These are phyloP conservation scores for Chaetura pelagica DNA, from an alignment of 2,113 vertebrate species.

Conservation along the genomic window DNA sequence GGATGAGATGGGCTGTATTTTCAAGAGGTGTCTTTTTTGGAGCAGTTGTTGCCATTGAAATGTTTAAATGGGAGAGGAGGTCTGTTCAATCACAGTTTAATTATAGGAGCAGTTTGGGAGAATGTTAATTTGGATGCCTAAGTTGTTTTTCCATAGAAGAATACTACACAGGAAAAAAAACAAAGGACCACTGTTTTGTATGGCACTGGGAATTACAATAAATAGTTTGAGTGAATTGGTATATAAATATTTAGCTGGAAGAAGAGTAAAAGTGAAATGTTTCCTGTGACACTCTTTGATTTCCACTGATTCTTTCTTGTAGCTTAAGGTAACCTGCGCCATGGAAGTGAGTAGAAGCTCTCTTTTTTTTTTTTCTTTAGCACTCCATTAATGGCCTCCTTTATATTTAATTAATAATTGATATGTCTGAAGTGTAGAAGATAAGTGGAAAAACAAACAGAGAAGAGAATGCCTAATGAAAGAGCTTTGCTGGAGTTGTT, in stretches of 20 bases:
- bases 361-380: neutral
- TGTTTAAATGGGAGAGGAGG: neutral
- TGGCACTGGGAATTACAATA: neutral
- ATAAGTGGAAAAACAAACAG: conserved; percentile 18
- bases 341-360: neutral
- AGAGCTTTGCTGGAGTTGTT: conserved; percentile 6
- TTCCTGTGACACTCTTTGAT: neutral
- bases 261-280: neutral
- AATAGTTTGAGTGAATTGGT: neutral
- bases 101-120: neutral
- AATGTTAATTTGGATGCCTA: no score
- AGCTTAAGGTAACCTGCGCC: neutral
- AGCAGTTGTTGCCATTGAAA: neutral
- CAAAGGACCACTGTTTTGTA: neutral
- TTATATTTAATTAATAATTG: conserved; percentile 48
- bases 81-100: neutral
- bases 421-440: conserved; percentile 1
- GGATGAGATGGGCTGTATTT: neutral
- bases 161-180: no score
- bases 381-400: neutral
- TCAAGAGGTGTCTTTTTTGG: neutral
- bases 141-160: no score
- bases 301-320: neutral
- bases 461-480: neutral
- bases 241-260: neutral